Evolutionary conservation across 2,888 invertebrate species (phyloP), one percentile per base, ranked within the genome.

Genomic region (Ethmia dodecea): DNA sequence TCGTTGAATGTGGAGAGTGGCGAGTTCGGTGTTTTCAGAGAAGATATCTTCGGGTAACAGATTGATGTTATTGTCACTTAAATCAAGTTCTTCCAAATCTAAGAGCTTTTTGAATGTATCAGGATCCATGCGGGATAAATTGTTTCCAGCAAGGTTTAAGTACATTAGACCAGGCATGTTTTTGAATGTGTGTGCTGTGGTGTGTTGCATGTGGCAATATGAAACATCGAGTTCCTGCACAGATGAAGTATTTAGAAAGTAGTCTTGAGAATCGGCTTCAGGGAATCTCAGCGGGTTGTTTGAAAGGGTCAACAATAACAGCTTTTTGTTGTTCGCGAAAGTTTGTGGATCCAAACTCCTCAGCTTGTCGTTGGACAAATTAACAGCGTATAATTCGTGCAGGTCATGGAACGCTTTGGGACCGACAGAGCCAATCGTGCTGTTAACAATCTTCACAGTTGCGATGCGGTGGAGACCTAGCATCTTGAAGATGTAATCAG

Each of bases 141-240:
- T 86, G 57, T 94, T 94, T 34, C 90, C 89, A 16, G 90, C 89
- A 38, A 94, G 74, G 57, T 91, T 92, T 31, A 93, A 81, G 59
- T 90, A 92, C 56, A 89, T 88, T 22, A 93, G 86, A 40, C 89
- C 90, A 5, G 87, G 80, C 77, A 92, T 89, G 48, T 90, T 87
- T 6, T 86, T 80, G 57, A 93, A 92, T 0, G 90, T 89, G 28
- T 87, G 87, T 13, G 88, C 88, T 2, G 90, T 89, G 36, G 94
- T 80, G 53, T 89, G 88, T 44, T 88, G 80, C 48, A 94, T 79
- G 39, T 90, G 89, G 66, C 93, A 93, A 47, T 89, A 88, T 2
- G 92, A 92, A 28, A 93, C 83, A 53, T 91, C 91, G 16, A 94
- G 79, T 62, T 94, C 93, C 51, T 92, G 91, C 28, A 93, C 87